Conservation (phyloP, 2,888 invertebrate genomes). For the Drosophila leonis region DNA sequence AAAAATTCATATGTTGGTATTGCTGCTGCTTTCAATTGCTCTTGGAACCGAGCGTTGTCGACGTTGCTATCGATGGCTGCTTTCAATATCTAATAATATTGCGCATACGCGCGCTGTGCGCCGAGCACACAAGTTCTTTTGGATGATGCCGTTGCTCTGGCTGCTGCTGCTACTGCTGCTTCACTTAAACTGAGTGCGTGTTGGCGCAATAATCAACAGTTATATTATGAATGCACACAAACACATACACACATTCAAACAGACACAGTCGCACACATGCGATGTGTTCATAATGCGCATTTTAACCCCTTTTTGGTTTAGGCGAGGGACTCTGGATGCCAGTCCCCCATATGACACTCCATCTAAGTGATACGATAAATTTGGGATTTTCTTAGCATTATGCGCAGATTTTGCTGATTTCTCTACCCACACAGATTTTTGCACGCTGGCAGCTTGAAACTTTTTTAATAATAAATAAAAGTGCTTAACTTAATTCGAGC, state of each 20-base stretch:
- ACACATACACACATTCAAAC: constrained; percentile 25
- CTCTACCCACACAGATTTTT: constrained; percentile 37
- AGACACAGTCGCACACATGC: constrained; percentile 16
- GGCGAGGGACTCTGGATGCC: constrained; percentile 11
- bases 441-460: constrained; percentile 61
- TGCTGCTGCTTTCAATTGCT: constrained; percentile 75
- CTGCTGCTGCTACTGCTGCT: constrained; percentile 35
- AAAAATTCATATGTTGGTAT: constrained; percentile 75
- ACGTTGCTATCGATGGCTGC: constrained; percentile 69
- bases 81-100: constrained; percentile 80
- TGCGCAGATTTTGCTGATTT: constrained; percentile 71
- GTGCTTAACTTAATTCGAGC: constrained; percentile 79
- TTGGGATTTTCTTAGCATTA: constrained; percentile 79
- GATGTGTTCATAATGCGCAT: constrained; percentile 66
- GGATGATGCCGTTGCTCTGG: constrained; percentile 7
- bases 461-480: constrained; percentile 83
- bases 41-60: constrained; percentile 45
- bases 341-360: constrained; percentile 66
- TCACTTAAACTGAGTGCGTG: constrained; percentile 74
- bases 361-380: constrained; percentile 78
- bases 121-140: constrained; percentile 35
- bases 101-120: constrained; percentile 74
- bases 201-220: constrained; percentile 82
- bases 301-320: constrained; percentile 66
- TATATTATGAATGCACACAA: constrained; percentile 76